phyloP scores from a whole-genome alignment of 2,888 invertebrate genomes.

The Tromatobia lineatoria region DNA sequence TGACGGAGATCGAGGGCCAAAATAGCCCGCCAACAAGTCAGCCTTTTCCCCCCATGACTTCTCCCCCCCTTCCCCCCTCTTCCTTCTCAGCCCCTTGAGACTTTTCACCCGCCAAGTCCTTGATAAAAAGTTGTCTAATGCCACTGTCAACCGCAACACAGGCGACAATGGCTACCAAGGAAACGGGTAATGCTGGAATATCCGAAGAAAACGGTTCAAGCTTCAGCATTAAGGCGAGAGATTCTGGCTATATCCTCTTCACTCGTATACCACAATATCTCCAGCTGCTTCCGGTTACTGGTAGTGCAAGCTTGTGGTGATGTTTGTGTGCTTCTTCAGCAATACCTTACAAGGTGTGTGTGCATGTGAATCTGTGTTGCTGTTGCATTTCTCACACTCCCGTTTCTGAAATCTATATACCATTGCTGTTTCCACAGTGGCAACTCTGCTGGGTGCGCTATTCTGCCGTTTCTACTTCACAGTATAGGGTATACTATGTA shows the following conservation, averaged over 20 bases:
- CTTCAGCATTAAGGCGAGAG: slow-evolving; percentile 51
- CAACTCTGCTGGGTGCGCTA: slow-evolving; percentile 18
- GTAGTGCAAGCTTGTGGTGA: slow-evolving; percentile 16
- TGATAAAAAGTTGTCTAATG: slow-evolving; percentile 65
- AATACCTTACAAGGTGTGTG: slow-evolving; percentile 11
- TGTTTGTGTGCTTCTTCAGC: slow-evolving; percentile 13
- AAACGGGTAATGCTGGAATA: slow-evolving; percentile 45
- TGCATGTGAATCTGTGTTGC: slow-evolving; percentile 11
- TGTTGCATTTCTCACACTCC: slow-evolving; percentile 23
- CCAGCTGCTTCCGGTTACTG: slow-evolving; percentile 47
- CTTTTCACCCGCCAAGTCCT: slow-evolving; percentile 30
- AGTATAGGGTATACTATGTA: background rate
- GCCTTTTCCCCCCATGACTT: background rate
- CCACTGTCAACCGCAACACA: slow-evolving; percentile 63
- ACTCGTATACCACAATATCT: slow-evolving; percentile 43
- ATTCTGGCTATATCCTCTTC: slow-evolving; percentile 30
- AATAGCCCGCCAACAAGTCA: slow-evolving; percentile 23
- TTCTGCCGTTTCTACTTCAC: slow-evolving; percentile 24
- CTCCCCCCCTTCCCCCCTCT: background rate
- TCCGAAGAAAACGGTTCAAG: slow-evolving; percentile 45
- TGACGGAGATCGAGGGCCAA: slow-evolving; percentile 36
- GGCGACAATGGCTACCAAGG: slow-evolving; percentile 46
- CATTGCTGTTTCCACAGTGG: slow-evolving; percentile 47
- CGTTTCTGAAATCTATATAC: slow-evolving; percentile 25
- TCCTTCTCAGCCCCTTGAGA: slow-evolving; percentile 3